phyloP scores from a whole-genome alignment of 2,888 invertebrate species.

The Oscheius sp. region DNA sequence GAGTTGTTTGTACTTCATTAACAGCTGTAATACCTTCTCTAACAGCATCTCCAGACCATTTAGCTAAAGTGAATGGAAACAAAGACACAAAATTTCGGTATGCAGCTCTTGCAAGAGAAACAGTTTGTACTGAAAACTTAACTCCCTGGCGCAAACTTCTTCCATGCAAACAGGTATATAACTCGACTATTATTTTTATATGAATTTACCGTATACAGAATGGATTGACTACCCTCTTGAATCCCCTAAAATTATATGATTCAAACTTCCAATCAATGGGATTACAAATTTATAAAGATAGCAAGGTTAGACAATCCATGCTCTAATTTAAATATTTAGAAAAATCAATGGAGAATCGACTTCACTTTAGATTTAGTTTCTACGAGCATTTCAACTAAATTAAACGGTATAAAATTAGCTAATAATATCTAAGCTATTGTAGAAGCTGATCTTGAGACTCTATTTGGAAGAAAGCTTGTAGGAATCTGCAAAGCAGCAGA shows the following conservation, averaged over 20 bases:
- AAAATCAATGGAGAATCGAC: background rate
- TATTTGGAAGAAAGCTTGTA: slow-evolving; percentile 40
- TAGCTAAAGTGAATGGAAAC: background rate
- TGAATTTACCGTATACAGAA: slow-evolving; percentile 76
- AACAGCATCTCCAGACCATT: slow-evolving; percentile 82
- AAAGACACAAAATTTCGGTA: slow-evolving; percentile 74
- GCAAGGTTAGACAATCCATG: background rate
- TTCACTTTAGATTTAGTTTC: slow-evolving; percentile 6
- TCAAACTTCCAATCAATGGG: slow-evolving; percentile 46
- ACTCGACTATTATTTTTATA: background rate
- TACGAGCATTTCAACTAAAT: background rate
- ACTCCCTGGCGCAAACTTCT: slow-evolving; percentile 97
- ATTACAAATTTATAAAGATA: background rate
- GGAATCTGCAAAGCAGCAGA: slow-evolving; percentile 35
- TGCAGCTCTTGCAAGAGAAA: slow-evolving; percentile 91
- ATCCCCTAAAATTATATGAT: slow-evolving; percentile 79
- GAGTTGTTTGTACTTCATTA: slow-evolving; percentile 92
- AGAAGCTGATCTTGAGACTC: slow-evolving; percentile 33
- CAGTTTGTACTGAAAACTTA: slow-evolving; percentile 96
- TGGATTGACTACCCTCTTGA: slow-evolving; percentile 86
- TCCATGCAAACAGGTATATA: slow-evolving; percentile 83
- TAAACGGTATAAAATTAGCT: background rate
- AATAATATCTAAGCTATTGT: background rate
- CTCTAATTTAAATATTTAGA: background rate
- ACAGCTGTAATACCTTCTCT: slow-evolving; percentile 89